Evolutionary conservation across 35 echinoderm and acorn worm species (phyloP).

Genomic region (Amphiura filiformis): DNA sequence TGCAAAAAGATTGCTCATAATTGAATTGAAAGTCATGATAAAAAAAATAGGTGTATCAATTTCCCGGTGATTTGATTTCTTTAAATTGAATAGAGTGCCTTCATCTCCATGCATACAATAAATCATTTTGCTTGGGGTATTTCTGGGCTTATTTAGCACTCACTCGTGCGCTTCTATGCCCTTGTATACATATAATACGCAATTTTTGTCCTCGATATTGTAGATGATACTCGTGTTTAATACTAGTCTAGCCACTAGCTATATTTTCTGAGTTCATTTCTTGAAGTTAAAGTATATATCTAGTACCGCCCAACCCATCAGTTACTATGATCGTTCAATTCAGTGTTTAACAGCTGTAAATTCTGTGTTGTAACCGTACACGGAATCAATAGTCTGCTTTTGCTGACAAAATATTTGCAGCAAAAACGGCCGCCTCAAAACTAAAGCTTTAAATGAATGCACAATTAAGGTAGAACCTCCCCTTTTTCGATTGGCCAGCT

Average conservation of each 20-base stretch:
- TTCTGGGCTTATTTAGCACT: not conserved
- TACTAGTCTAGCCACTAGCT: conserved; percentile 12
- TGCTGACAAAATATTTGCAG: conserved; percentile 47
- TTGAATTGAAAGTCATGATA: conserved; percentile 3
- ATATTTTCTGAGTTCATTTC: not conserved
- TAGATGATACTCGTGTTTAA: not conserved
- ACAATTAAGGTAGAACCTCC: conserved; percentile 21
- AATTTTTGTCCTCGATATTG: not conserved
- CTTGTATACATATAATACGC: not conserved
- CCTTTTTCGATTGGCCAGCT: not conserved
- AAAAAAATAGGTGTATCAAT: not conserved
- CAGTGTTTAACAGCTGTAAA: conserved; percentile 51
- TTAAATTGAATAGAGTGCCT: not conserved
- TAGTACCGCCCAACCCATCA: conserved; percentile 16
- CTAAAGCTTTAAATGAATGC: conserved; percentile 46
- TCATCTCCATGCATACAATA: not conserved
- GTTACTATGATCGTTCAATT: conserved; percentile 31
- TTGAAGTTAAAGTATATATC: conserved; percentile 4
- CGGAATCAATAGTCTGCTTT: conserved; percentile 42
- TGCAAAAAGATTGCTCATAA: not conserved
- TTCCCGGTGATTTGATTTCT: not conserved
- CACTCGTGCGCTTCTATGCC: not conserved
- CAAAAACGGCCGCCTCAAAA: conserved; percentile 43
- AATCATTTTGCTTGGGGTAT: not conserved
- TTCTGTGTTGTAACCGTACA: conserved; percentile 29